Percentiles rank a stretch among this genome's conserved stretches.
These are phyloP conservation scores for Rosalia funebris DNA, from an alignment of 2,888 invertebrate genomes.

Conservation along the genomic window DNA sequence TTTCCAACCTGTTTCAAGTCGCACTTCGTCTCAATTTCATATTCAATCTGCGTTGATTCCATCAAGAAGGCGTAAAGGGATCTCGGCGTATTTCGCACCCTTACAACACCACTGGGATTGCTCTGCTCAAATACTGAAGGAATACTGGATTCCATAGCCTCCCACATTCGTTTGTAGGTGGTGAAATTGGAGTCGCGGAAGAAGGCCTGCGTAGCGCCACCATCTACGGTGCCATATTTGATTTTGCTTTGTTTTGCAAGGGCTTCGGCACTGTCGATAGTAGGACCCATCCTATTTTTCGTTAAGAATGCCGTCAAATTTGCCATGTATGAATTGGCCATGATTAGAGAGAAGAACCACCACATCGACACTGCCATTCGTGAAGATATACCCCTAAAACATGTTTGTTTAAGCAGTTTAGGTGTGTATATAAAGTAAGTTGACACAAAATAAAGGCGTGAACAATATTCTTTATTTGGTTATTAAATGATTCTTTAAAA, in stretches of 20 bases:
- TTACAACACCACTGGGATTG: conserved; percentile 87
- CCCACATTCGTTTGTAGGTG: conserved; percentile 53
- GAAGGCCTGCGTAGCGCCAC: conserved; percentile 81
- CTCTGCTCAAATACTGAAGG: conserved; percentile 85
- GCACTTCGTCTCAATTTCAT: conserved; percentile 85
- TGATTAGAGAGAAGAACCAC: conserved; percentile 92
- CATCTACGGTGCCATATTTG: conserved; percentile 86
- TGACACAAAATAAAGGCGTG: too few species aligned
- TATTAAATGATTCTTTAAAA: too few species aligned
- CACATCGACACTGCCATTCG: conserved; percentile 88
- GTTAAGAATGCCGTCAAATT: conserved; percentile 94
- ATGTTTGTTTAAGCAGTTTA: neutral
- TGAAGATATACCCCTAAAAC: conserved; percentile 83
- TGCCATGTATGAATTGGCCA: conserved; percentile 94
- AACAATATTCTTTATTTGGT: too few species aligned
- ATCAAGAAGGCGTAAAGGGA: conserved; percentile 92
- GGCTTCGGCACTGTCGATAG: conserved; percentile 91
- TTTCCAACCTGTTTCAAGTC: conserved; percentile 84
- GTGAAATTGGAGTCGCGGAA: conserved; percentile 49
- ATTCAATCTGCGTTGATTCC: conserved; percentile 96
- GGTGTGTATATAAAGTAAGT: neutral
- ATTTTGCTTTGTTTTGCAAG: conserved; percentile 94
- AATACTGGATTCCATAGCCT: conserved; percentile 78
- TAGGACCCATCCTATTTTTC: conserved; percentile 85
- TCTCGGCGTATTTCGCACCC: conserved; percentile 82